Conservation (phyloP, 2,797 vertebrate species). For the Carduelis carduelis region DNA sequence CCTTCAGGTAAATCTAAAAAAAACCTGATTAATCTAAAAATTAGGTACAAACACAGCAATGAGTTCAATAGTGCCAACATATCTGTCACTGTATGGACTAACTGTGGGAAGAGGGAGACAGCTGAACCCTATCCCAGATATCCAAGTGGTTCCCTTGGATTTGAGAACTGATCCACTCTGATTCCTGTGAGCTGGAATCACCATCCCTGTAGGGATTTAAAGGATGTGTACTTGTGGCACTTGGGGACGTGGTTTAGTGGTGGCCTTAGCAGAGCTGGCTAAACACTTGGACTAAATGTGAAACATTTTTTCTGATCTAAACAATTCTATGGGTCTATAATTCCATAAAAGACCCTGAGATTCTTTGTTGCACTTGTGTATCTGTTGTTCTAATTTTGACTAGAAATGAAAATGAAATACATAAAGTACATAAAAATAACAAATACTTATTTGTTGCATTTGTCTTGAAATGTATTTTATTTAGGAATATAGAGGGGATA, state of each 20-base stretch:
- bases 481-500: neutral
- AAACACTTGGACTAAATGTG: neutral
- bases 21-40: neutral
- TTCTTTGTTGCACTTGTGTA: neutral
- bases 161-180: neutral
- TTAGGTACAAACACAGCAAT: rapidly evolving
- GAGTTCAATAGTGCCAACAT: neutral
- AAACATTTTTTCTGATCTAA: neutral
- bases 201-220: neutral
- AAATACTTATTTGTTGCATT: neutral
- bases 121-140: neutral
- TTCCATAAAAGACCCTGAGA: neutral
- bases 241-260: neutral
- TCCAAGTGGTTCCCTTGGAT: neutral
- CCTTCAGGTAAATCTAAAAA: neutral
- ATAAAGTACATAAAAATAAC: neutral
- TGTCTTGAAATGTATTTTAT: neutral
- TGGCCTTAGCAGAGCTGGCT: neutral
- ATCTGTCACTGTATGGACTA: too few relatives aligned
- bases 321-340: neutral
- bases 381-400: neutral
- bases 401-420: neutral
- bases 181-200: neutral
- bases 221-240: neutral
- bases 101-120: neutral